A percentile compares a stretch with the other conserved stretches of the same genome.
Conservation (phyloP, 1,140 invertebrate species). For the Drosophila mayri region DNA sequence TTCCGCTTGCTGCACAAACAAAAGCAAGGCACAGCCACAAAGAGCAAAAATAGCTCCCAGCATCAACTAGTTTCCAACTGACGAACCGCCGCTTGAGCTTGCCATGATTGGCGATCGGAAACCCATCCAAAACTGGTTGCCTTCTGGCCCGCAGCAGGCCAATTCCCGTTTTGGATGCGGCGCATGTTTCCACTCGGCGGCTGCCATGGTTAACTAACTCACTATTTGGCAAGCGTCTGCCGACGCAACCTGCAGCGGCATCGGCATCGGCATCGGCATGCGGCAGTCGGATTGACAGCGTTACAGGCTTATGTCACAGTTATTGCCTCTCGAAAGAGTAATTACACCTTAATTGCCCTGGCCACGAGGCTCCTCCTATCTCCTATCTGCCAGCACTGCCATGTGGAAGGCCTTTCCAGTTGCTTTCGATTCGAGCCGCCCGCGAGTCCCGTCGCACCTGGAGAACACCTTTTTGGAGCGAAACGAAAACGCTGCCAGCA, state of each 20-base stretch:
- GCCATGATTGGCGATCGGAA: conserved; percentile 32
- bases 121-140: conserved; percentile 38
- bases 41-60: conserved; percentile 30
- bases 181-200: conserved; percentile 12
- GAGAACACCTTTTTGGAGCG: conserved; percentile 6
- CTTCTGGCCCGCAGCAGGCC: conserved; percentile 15
- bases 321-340: conserved; percentile 44
- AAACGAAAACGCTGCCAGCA: conserved; percentile 45
- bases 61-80: conserved; percentile 29
- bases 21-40: conserved; percentile 19
- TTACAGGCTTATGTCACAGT: conserved; percentile 46
- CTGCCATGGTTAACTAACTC: conserved; percentile 26
- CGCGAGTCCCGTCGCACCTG: background rate
- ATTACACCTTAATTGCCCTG: conserved; percentile 43
- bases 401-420: conserved; percentile 9
- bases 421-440: conserved; percentile 1
- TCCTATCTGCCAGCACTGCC: background rate
- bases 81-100: conserved; percentile 20
- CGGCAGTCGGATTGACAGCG: conserved; percentile 24
- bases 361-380: conserved; percentile 5
- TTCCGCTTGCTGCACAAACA: conserved; percentile 49
- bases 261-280: background rate
- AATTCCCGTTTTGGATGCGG: conserved; percentile 34
- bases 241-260: conserved; percentile 28
- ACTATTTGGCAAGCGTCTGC: conserved; percentile 45